These are phyloP conservation scores for Vulpes ferrilata DNA, from an alignment of 2,113 vertebrate genomes.

Conservation along the genomic window DNA sequence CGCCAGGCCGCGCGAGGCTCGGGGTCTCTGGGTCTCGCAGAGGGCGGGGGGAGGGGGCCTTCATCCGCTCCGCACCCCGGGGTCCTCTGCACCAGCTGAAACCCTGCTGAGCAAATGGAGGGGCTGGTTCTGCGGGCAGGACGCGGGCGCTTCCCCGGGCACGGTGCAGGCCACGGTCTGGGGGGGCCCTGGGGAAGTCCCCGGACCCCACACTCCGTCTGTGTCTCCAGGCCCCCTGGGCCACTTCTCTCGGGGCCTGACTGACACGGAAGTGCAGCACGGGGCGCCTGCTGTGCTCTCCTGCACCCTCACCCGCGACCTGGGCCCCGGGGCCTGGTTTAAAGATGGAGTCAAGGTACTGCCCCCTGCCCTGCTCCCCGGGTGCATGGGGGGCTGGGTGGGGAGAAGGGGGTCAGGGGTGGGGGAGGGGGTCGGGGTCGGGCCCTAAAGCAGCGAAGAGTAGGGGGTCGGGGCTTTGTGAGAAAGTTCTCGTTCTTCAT, in stretches of 20 bases:
- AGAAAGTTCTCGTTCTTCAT: too few species aligned
- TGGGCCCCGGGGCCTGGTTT: conserved; percentile 90
- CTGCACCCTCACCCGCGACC: conserved; percentile 89
- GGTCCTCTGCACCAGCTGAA: neutral
- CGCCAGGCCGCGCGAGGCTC: neutral
- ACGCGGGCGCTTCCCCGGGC: neutral
- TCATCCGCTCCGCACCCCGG: neutral
- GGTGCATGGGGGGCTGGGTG: neutral
- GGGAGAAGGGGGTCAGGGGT: too few species aligned
- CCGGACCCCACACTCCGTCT: neutral
- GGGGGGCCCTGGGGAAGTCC: neutral
- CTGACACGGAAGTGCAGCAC: conserved; percentile 86
- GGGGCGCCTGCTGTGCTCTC: conserved; percentile 88
- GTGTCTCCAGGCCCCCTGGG: conserved; percentile 85
- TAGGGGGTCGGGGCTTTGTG: too few species aligned
- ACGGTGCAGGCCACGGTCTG: neutral
- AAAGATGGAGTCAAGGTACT: conserved; percentile 93
- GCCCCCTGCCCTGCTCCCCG: neutral
- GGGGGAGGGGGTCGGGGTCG: too few species aligned
- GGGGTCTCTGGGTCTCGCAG: neutral
- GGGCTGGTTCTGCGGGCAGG: neutral
- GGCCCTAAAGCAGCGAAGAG: too few species aligned
- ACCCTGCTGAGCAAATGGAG: neutral
- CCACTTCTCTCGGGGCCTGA: conserved; percentile 88
- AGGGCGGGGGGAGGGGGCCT: too few species aligned